Evolutionary conservation across 2,797 vertebrate species (phyloP).

Genomic region (Sciurus carolinensis): DNA sequence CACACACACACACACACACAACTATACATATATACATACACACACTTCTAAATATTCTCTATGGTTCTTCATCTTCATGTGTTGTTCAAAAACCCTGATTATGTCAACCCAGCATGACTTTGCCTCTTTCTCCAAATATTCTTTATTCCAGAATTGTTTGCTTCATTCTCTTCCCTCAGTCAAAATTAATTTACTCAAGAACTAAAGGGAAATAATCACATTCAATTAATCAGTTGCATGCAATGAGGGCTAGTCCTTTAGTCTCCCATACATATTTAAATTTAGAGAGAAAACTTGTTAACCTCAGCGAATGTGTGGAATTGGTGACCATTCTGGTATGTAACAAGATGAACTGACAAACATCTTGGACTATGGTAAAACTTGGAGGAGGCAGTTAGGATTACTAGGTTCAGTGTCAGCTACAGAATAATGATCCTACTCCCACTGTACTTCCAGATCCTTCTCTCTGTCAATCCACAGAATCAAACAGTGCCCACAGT

Average conservation of each 20-base stretch:
- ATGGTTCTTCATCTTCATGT: neutral
- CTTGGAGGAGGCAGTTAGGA: neutral
- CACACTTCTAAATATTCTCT: neutral
- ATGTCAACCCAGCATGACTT: neutral
- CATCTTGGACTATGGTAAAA: neutral
- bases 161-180: neutral
- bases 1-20: neutral
- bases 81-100: neutral
- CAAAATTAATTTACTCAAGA: slow-evolving; percentile 33
- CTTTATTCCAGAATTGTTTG: neutral
- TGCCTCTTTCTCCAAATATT: neutral
- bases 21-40: neutral
- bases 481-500: neutral
- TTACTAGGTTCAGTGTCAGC: neutral
- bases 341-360: neutral
- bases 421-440: neutral
- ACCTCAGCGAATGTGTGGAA: neutral
- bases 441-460: neutral
- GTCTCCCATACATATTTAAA: neutral
- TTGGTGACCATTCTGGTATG: neutral
- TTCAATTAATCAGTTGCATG: neutral
- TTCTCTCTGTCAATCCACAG: neutral
- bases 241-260: neutral
- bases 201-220: neutral
- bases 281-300: slow-evolving; percentile 29